Percentiles rank a stretch among this genome's conserved stretches.
phyloP scores from a whole-genome alignment of 2,797 vertebrate genomes.

The Myripristis murdjan region DNA sequence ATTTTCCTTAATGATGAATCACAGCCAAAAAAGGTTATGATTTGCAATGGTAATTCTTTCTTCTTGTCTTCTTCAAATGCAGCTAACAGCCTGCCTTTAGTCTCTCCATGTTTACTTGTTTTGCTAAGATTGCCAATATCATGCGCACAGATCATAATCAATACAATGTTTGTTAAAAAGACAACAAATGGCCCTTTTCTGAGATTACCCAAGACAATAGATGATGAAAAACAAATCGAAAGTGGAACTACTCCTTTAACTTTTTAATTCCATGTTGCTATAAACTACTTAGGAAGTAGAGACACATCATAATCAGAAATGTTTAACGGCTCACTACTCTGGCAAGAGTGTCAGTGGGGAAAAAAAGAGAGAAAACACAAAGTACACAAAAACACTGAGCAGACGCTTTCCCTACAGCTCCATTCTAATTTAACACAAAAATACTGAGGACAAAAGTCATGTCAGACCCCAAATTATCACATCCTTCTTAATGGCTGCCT shows the following conservation, averaged over 20 bases:
- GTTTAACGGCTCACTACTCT: too few species aligned
- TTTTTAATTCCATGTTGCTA: not conserved
- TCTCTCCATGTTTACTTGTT: not conserved
- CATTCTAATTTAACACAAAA: too few species aligned
- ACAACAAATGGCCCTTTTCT: not conserved
- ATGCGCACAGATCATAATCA: not conserved
- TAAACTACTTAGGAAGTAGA: too few species aligned
- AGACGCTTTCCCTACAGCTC: too few species aligned
- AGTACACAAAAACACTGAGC: too few species aligned
- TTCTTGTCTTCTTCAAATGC: not conserved
- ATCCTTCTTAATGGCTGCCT: constrained; percentile 11
- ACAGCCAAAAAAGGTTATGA: not conserved
- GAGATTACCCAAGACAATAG: not conserved
- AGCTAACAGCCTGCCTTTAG: not conserved
- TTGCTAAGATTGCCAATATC: not conserved
- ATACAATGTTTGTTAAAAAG: not conserved
- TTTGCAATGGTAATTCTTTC: not conserved
- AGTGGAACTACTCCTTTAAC: not conserved
- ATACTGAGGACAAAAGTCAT: not conserved
- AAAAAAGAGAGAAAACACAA: too few species aligned
- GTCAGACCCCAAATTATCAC: not conserved
- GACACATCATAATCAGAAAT: too few species aligned
- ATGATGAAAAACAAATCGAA: not conserved
- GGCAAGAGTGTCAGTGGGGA: too few species aligned
- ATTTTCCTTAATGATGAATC: constrained; percentile 2